Conservation (phyloP, 2,113 vertebrate genomes). For the Elephas maximus region DNA sequence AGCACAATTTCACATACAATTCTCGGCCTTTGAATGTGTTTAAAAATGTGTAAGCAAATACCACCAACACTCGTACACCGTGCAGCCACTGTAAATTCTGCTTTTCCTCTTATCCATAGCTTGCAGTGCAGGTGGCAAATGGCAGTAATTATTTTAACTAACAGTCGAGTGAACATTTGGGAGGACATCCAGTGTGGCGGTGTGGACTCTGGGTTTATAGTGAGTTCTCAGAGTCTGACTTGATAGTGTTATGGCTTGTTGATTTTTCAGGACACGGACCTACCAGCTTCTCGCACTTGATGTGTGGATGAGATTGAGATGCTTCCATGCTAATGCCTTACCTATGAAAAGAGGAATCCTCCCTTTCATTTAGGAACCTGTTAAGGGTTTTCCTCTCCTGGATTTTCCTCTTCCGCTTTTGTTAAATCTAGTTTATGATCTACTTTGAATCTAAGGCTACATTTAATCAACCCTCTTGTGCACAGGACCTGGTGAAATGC, state of each 20-base stretch:
- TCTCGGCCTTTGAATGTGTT: not conserved
- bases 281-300: conserved; percentile 59
- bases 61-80: not conserved
- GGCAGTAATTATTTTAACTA: conserved; percentile 70
- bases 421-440: not conserved
- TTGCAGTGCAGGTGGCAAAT: conserved; percentile 62
- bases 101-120: not conserved
- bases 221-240: conserved; percentile 51
- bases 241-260: conserved; percentile 75
- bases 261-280: conserved; percentile 76
- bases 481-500: not conserved
- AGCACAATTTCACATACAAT: conserved; percentile 9
- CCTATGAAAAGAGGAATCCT: not conserved
- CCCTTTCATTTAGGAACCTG: not conserved
- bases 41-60: conserved; percentile 28
- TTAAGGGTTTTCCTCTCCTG: conserved; percentile 20
- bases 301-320: not conserved
- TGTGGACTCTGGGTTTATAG: conserved; percentile 32
- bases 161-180: conserved; percentile 58
- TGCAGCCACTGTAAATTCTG: not conserved
- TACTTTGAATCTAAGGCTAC: not conserved
- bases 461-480: conserved; percentile 41
- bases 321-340: not conserved
- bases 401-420: conserved; percentile 48
- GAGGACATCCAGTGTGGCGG: not conserved